Evolutionary conservation across 2,888 invertebrate genomes (phyloP), one percentile per base, ranked within the genome.

Genomic region (Nemotelus pantherinus): DNA sequence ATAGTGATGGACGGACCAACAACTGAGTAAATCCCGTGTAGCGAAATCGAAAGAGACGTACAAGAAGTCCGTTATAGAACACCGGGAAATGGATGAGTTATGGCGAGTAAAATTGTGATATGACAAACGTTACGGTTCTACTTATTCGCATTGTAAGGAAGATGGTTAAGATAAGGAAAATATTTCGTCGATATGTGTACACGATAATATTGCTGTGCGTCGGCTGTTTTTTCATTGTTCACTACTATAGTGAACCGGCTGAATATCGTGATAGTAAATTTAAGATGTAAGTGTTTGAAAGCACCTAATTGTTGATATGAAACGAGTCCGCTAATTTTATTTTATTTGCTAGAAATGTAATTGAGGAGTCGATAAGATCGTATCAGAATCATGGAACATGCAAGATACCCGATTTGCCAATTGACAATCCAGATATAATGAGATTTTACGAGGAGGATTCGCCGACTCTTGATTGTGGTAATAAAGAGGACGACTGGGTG

Each of bases 401-500:
- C 81, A 90, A 90, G 80, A 89, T 91, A 82, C 93, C 94, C 0
- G 85, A 89, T 71, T 85, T 94, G 78, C 91, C 92, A 5, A 86
- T 93, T 50, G 89, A 91, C 82, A 91, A 93, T 80, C 91, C 92
- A 5, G 93, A 93, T 82, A 92, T 96, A 53, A 92, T 91, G 87
- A 91, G 91, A 83, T 94, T 93, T 82, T 90, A 94, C 78, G 89
- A 90, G 80, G 85, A 89, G 9, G 88, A 90, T 10, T 25, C 25
- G 25, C 89, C 91, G 0, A 82, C 83, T 77, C 87, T 96, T 2
- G 86, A 89, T 10, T 97, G 97, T 84, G 88, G 89, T 9, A 86
- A 83, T 83, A 89, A 86, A 79, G 89, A 87, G 55, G 93, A 95
- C 84, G 93, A 95, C 84, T 97, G 96, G 97, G 94, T 96, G 1